These are phyloP conservation scores for Odocoileus hemionus DNA, from an alignment of 2,113 vertebrate species.

Conservation along the genomic window DNA sequence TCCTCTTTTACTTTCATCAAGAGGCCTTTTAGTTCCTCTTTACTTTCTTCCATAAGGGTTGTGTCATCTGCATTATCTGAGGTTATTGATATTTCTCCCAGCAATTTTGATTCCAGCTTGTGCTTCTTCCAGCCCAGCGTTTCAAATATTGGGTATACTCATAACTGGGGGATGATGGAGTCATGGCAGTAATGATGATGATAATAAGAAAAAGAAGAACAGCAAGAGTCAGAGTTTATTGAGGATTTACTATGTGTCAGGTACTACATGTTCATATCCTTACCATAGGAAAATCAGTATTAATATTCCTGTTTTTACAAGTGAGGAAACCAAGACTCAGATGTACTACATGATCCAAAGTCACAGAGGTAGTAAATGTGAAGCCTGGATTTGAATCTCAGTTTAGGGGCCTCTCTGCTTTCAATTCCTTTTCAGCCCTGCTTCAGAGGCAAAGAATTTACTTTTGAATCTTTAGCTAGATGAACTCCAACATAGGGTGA, in stretches of 20 bases:
- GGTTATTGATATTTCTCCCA: no score
- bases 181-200: background rate
- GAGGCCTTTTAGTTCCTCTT: no score
- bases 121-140: background rate
- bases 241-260: background rate
- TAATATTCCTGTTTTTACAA: background rate
- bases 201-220: background rate
- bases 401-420: background rate
- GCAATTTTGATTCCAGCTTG: no score
- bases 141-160: background rate
- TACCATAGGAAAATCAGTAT: background rate
- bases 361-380: background rate
- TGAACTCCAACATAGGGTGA: background rate
- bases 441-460: background rate
- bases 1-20: no score
- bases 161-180: background rate
- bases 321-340: background rate
- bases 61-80: no score
- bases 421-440: background rate
- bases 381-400: background rate
- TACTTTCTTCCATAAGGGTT: no score
- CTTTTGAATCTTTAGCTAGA: background rate
- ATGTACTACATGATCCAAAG: background rate
- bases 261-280: background rate
- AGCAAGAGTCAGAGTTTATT: background rate